Evolutionary conservation across 2,113 vertebrate genomes (phyloP).

Genomic region (Chloroceryle aenea): DNA sequence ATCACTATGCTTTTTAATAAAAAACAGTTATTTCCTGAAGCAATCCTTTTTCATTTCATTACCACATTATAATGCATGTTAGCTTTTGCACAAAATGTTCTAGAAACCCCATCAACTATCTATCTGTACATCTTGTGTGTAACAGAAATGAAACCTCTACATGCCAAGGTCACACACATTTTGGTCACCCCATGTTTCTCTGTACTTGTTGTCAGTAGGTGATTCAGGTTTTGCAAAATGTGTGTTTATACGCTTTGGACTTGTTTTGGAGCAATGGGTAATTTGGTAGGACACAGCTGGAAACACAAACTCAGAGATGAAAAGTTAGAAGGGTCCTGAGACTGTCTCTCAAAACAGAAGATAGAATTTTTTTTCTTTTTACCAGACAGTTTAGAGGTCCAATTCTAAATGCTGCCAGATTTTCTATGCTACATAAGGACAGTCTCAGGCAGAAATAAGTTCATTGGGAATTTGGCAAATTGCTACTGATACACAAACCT

Average conservation of each 20-base stretch:
- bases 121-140: accelerated
- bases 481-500: neutral
- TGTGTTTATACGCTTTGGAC: neutral
- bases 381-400: neutral
- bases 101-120: neutral
- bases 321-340: neutral
- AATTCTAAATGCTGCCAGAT: neutral
- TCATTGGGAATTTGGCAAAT: neutral
- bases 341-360: neutral
- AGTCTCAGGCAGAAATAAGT: neutral
- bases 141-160: neutral
- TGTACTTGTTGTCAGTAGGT: neutral
- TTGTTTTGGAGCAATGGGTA: neutral
- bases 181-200: neutral
- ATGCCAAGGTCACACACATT: neutral
- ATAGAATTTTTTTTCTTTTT: neutral
- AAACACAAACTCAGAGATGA: neutral
- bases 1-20: neutral
- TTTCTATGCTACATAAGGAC: neutral
- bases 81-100: neutral
- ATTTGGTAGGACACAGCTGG: neutral
- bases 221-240: neutral
- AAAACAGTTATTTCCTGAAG: neutral
- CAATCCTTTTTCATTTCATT: neutral
- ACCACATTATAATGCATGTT: neutral